These are phyloP conservation scores for Discoglossus pictus DNA, from an alignment of 2,797 vertebrate species.

Conservation along the genomic window DNA sequence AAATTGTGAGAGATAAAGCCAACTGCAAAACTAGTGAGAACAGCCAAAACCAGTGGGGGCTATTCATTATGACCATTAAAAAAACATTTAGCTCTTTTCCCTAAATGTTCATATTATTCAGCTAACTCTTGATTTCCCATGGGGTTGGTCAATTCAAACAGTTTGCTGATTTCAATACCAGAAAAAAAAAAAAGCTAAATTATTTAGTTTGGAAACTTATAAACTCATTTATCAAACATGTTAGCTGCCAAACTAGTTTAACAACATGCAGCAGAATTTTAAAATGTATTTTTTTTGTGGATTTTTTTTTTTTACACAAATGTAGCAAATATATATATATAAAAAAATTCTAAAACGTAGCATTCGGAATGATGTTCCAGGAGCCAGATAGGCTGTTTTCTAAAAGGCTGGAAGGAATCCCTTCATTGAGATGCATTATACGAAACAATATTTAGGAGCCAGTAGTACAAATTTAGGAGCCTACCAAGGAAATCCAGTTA, in stretches of 20 bases:
- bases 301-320: too few species aligned
- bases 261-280: slow-evolving; percentile 2
- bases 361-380: too few species aligned
- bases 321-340: too few species aligned
- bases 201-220: slow-evolving; percentile 15
- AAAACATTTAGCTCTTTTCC: slow-evolving; percentile 31
- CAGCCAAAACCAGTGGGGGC: slow-evolving; percentile 35
- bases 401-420: too few species aligned
- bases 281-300: too few species aligned
- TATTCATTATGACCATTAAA: slow-evolving; percentile 37
- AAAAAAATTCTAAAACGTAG: too few species aligned
- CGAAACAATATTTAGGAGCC: too few species aligned
- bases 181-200: slow-evolving; percentile 28
- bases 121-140: slow-evolving; percentile 43
- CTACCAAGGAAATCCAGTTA: too few species aligned
- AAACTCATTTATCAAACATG: slow-evolving; percentile 41
- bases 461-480: too few species aligned
- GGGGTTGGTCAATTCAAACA: slow-evolving; percentile 30
- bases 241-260: slow-evolving; percentile 17
- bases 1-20: slow-evolving; percentile 32
- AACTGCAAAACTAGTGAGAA: slow-evolving; percentile 41
- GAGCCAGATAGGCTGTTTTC: too few species aligned
- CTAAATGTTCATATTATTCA: slow-evolving; percentile 20
- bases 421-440: too few species aligned
- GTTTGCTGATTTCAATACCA: slow-evolving; percentile 43